These are phyloP conservation scores for Netelia inedita DNA, from an alignment of 2,888 invertebrate genomes.

Conservation along the genomic window DNA sequence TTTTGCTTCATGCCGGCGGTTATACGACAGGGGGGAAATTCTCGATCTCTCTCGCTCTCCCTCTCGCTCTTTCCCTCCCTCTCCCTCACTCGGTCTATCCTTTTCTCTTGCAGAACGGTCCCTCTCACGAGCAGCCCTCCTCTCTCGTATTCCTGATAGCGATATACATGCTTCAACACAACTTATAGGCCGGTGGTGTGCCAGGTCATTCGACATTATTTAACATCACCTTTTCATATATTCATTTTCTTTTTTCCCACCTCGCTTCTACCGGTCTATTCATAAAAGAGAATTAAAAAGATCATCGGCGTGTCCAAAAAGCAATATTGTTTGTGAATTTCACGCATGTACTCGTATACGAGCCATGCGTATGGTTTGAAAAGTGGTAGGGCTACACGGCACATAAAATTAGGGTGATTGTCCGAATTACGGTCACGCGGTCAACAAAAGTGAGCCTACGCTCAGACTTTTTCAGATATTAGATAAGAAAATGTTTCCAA, in stretches of 20 bases:
- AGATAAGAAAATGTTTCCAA: too few species aligned
- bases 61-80: constrained; percentile 40
- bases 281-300: constrained; percentile 19
- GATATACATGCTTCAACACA: constrained; percentile 45
- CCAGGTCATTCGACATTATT: constrained; percentile 62
- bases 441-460: too few species aligned
- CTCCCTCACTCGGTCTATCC: constrained; percentile 23
- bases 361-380: too few species aligned
- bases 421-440: too few species aligned
- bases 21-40: constrained; percentile 34
- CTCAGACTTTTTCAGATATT: too few species aligned
- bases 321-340: constrained; percentile 1
- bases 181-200: constrained; percentile 57
- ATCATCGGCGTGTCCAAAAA: constrained; percentile 14
- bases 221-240: constrained; percentile 32
- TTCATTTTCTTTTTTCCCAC: constrained; percentile 8
- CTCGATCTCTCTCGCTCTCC: constrained; percentile 16
- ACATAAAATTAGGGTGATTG: too few species aligned
- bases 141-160: constrained; percentile 50
- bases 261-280: constrained; percentile 12
- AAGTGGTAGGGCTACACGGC: too few species aligned
- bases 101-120: not conserved
- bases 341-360: too few species aligned
- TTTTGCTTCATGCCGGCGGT: constrained; percentile 64
- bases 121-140: not conserved